Conservation (phyloP, 37 sponge, comb jelly and placozoan species). For the Mnemiopsis leidyi region DNA sequence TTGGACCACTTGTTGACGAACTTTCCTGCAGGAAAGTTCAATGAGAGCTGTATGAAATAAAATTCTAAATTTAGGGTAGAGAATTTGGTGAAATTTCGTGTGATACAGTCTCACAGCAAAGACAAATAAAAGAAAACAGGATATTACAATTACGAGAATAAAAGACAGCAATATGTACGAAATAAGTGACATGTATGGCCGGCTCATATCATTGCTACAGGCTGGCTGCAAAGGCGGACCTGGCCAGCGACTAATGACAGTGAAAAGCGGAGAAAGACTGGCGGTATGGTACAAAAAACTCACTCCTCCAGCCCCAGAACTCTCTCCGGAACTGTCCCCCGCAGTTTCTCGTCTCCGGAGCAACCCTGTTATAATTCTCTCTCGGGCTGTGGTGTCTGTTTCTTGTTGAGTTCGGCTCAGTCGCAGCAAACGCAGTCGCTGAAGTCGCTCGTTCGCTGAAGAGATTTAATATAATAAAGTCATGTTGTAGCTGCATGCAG, state of each 20-base stretch:
- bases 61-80: neutral
- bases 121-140: neutral
- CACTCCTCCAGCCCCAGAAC: neutral
- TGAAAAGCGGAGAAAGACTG: no score
- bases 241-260: no score
- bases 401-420: neutral
- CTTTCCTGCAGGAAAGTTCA: no score
- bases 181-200: neutral
- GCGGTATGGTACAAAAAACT: neutral
- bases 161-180: neutral
- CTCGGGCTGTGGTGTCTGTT: constrained; percentile 4
- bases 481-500: no score
- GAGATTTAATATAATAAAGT: neutral
- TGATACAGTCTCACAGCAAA: neutral
- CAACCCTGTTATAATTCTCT: constrained; percentile 8
- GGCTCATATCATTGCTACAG: neutral
- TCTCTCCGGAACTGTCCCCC: neutral
- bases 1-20: neutral
- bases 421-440: constrained; percentile 1
- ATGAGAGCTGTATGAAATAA: neutral
- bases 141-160: neutral
- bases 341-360: constrained; percentile 17
- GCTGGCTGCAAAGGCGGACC: neutral
- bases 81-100: no score
- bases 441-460: constrained; percentile 20